Conservation (phyloP, 2,888 invertebrate species). For the Blastobasis lacticolella region DNA sequence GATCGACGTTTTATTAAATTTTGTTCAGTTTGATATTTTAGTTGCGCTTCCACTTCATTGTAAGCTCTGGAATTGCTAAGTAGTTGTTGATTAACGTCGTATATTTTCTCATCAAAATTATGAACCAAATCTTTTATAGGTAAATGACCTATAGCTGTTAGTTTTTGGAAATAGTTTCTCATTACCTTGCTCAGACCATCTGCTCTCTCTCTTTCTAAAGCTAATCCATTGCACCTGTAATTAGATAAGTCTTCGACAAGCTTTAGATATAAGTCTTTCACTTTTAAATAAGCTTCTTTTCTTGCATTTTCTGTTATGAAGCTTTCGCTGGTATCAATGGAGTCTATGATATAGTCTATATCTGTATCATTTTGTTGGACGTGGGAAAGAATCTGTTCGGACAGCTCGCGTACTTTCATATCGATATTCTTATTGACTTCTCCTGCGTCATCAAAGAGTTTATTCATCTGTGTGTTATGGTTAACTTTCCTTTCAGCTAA, state of each 20-base stretch:
- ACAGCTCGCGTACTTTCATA: slow-evolving; percentile 32
- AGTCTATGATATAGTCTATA: slow-evolving; percentile 35
- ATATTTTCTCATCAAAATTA: slow-evolving; percentile 50
- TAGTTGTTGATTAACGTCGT: slow-evolving; percentile 54
- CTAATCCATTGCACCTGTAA: slow-evolving; percentile 38
- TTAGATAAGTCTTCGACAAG: slow-evolving; percentile 29
- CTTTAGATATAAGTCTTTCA: slow-evolving; percentile 24
- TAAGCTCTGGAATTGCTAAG: slow-evolving; percentile 51
- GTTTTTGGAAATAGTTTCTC: slow-evolving; percentile 40
- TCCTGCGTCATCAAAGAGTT: slow-evolving; percentile 26
- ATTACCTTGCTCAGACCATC: slow-evolving; percentile 38
- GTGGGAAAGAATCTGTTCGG: slow-evolving; percentile 34
- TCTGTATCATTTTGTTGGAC: slow-evolving; percentile 40
- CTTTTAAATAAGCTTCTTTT: slow-evolving; percentile 26
- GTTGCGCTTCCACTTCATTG: slow-evolving; percentile 39
- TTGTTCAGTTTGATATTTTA: slow-evolving; percentile 39
- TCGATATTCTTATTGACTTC: slow-evolving; percentile 36
- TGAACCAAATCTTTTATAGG: slow-evolving; percentile 45
- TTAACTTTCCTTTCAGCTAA: slow-evolving; percentile 37
- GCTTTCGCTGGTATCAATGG: slow-evolving; percentile 10
- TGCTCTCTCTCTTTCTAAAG: slow-evolving; percentile 45
- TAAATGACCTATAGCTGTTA: slow-evolving; percentile 37
- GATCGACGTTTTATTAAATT: slow-evolving; percentile 31
- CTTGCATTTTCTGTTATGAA: slow-evolving; percentile 20
- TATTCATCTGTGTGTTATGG: slow-evolving; percentile 27